Evolutionary conservation across 2,113 vertebrate species (phyloP), one percentile per base, ranked within the genome.

Genomic region (Lophochroa leadbeateri): DNA sequence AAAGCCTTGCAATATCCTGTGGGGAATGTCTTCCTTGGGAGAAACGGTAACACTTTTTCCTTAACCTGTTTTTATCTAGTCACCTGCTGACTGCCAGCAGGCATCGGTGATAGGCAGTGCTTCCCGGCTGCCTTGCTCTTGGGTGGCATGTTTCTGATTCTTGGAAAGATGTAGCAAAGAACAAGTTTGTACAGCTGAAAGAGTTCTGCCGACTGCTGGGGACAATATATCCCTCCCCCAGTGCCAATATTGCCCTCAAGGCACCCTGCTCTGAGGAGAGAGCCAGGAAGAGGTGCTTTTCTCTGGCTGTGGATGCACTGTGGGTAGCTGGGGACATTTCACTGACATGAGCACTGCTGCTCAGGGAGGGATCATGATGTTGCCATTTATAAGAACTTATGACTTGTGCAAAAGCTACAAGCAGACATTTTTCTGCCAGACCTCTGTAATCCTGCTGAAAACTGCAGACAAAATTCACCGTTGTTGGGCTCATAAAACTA

Each of bases 381-480:
- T 94, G 68, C 81, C 50, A 29, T 80, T 85, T 90, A 86, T 49
- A 86, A 86, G 60, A 94, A 71, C 60, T 78, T 64, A 63, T 33
- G 58, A 88, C 46, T 83, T 82, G 35, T 78, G 68, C 80, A 81
- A 82, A 94, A 86, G 55, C 86, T 84, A 29, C 29, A 55, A 55
- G 27, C 41, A 86, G 92, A 41, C 39, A 19, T 33, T 63, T 67
- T 67, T 70, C 92, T 88, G 63, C 53, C 43, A 88, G 68, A 49
- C 46, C 46, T 37, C 69, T 93, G 35, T 82, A 95, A 85, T 85
- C 44, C 43, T 91, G 35, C 83, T 68, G 70, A 94, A 90, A 86
- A 89, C 13, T 39, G 41, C 53, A 63, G 55, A 31, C 14, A 86
- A 80, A 88, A 77, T 19, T 61, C n/a, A 58, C 19, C 31, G 47